phyloP scores from a whole-genome alignment of 2,113 vertebrate species.

The Chrysochloris asiatica region DNA sequence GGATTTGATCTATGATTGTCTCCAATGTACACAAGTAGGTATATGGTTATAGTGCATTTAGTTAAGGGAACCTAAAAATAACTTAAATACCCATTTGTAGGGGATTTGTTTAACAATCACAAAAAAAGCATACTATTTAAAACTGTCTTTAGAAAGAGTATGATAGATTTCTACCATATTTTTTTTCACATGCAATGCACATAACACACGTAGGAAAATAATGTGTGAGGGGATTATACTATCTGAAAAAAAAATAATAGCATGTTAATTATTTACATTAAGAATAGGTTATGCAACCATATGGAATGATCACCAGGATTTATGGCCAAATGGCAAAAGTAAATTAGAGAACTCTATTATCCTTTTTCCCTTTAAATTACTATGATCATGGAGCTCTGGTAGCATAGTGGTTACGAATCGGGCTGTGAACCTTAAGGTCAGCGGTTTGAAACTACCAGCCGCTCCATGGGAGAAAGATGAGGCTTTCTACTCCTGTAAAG shows the following conservation, averaged over 20 bases:
- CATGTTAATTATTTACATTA: too few species aligned
- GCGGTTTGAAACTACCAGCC: too few species aligned
- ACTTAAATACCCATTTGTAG: background rate
- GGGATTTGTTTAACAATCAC: background rate
- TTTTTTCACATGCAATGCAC: too few species aligned
- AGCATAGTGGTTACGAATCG: too few species aligned
- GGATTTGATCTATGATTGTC: background rate
- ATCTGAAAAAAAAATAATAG: too few species aligned
- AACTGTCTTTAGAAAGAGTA: background rate
- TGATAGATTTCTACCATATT: background rate
- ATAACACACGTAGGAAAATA: too few species aligned
- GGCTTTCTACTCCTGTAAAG: too few species aligned
- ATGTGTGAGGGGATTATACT: too few species aligned
- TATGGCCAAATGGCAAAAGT: background rate
- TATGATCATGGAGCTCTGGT: too few species aligned
- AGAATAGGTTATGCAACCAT: background rate
- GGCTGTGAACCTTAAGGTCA: too few species aligned
- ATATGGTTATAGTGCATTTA: background rate
- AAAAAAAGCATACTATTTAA: background rate
- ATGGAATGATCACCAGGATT: background rate
- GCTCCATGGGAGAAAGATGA: too few species aligned
- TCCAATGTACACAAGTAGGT: background rate
- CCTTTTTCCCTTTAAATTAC: background rate
- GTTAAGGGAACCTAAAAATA: background rate
- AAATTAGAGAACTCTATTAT: background rate